These are phyloP conservation scores for Caenorhabditis tropicalis DNA, from an alignment of 1,140 invertebrate genomes.

Conservation along the genomic window DNA sequence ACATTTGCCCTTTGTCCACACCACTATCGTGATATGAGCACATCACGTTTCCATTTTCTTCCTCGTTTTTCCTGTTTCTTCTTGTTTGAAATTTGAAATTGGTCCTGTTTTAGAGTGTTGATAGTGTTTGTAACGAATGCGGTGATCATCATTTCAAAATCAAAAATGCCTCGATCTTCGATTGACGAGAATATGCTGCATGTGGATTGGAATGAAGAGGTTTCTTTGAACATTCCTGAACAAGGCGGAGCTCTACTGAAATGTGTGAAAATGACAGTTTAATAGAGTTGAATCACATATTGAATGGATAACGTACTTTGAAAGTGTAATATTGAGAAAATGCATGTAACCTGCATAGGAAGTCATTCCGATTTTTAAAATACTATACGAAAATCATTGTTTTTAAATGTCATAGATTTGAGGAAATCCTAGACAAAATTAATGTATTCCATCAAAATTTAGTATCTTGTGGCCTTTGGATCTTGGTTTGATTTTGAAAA, in stretches of 20 bases:
- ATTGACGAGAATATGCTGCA: constrained; percentile 35
- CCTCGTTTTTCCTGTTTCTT: background rate
- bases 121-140: constrained; percentile 29
- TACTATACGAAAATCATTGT: background rate
- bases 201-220: constrained; percentile 31
- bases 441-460: too few species aligned
- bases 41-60: background rate
- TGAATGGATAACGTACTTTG: background rate
- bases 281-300: background rate
- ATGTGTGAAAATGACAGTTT: background rate
- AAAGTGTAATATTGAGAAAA: background rate
- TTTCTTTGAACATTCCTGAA: background rate
- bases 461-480: too few species aligned
- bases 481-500: too few species aligned
- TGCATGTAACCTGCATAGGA: background rate
- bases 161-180: background rate
- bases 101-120: constrained; percentile 1
- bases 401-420: too few species aligned
- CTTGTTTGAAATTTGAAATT: background rate
- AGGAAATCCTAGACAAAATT: too few species aligned
- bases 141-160: background rate
- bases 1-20: constrained; percentile 26
- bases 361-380: background rate
- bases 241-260: background rate
- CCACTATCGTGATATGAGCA: constrained; percentile 30